Conservation (phyloP, 2,888 invertebrate species). For the Luperina testacea region DNA sequence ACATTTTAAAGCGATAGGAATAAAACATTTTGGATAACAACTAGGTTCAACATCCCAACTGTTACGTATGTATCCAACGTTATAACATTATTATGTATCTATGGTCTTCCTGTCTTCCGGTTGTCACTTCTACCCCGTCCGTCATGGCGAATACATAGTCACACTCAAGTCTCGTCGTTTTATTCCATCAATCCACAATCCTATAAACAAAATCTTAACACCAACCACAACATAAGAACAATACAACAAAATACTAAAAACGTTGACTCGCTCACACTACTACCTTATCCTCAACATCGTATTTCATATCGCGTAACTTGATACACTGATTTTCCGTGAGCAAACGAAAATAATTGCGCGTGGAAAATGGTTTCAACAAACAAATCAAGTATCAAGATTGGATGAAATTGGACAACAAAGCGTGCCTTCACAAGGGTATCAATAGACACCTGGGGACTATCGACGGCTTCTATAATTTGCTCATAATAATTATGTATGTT, state of each 20-base stretch:
- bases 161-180: too few species aligned
- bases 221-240: too few species aligned
- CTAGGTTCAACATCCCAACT: background rate
- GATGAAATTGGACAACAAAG: slow-evolving; percentile 41
- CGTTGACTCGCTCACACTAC: slow-evolving; percentile 14
- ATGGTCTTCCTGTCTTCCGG: too few species aligned
- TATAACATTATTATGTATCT: too few species aligned
- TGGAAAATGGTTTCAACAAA: slow-evolving; percentile 49
- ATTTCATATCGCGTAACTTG: slow-evolving; percentile 43
- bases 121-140: too few species aligned
- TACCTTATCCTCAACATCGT: slow-evolving; percentile 8
- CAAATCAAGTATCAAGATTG: slow-evolving; percentile 50
- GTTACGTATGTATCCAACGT: too few species aligned
- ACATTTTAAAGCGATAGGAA: background rate
- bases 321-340: slow-evolving; percentile 52
- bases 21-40: too few species aligned
- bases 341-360: slow-evolving; percentile 55
- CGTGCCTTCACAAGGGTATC: slow-evolving; percentile 10
- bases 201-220: too few species aligned
- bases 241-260: background rate
- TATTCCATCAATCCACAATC: too few species aligned
- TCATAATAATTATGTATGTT: background rate
- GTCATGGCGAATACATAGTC: too few species aligned
- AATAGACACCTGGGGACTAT: slow-evolving; percentile 24
- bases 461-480: slow-evolving; percentile 6